A percentile compares a stretch with the other conserved stretches of the same genome.
Evolutionary conservation across 2,888 invertebrate genomes (phyloP).

Genomic region (Ophion ventricosus): DNA sequence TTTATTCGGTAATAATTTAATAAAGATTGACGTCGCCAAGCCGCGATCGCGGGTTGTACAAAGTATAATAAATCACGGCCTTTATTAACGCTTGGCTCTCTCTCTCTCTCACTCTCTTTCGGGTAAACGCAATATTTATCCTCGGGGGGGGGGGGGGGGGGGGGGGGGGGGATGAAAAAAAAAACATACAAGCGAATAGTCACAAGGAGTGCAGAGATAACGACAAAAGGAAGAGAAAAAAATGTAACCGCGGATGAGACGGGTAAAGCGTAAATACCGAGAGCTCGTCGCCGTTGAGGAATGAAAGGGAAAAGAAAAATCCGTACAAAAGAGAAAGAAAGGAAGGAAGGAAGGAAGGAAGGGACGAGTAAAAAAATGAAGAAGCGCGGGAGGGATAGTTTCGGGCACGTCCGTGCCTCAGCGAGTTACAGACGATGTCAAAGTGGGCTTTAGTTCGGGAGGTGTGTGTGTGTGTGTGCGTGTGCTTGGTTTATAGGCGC

Average conservation of each 20-base stretch:
- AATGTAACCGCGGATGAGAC: background rate
- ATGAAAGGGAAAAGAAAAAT: slow-evolving; percentile 77
- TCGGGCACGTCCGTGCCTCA: slow-evolving; percentile 48
- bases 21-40: slow-evolving; percentile 73
- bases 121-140: slow-evolving; percentile 34
- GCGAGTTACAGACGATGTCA: slow-evolving; percentile 6
- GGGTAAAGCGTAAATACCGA: slow-evolving; percentile 11
- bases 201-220: slow-evolving; percentile 10
- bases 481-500: slow-evolving; percentile 4
- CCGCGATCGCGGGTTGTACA: slow-evolving; percentile 74
- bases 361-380: background rate
- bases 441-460: background rate
- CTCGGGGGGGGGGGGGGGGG: no score
- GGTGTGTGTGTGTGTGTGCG: slow-evolving; percentile 53
- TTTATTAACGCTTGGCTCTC: slow-evolving; percentile 28
- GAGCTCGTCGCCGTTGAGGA: slow-evolving; percentile 58
- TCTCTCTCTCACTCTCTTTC: slow-evolving; percentile 24
- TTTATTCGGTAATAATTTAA: slow-evolving; percentile 79
- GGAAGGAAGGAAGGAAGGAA: slow-evolving; percentile 62
- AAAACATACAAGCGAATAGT: slow-evolving; percentile 28
- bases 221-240: slow-evolving; percentile 25
- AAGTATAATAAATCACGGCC: slow-evolving; percentile 73
- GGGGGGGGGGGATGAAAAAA: no score
- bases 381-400: background rate
- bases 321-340: slow-evolving; percentile 73